Evolutionary conservation across 2,888 invertebrate genomes (phyloP).

Genomic region (Psylliodes chrysocephalus): DNA sequence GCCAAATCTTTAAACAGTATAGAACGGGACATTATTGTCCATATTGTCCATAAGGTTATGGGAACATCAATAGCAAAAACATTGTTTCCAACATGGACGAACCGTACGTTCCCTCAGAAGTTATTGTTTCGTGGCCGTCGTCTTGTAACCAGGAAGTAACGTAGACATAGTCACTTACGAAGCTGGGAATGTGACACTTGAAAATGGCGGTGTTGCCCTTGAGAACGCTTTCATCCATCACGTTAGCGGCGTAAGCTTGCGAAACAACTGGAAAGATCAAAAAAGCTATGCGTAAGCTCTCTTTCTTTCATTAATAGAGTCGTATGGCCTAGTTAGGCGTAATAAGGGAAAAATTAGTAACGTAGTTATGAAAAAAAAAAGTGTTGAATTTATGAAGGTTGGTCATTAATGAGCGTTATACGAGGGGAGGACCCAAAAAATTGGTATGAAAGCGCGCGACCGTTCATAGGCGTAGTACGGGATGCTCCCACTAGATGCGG

Average conservation of each 20-base stretch:
- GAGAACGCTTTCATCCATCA: conserved; percentile 92
- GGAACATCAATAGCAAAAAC: not conserved
- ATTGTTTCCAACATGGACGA: conserved; percentile 12
- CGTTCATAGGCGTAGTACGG: too few relatives aligned
- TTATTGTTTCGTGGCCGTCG: conserved; percentile 64
- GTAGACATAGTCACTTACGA: conserved; percentile 89
- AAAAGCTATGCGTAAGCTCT: conserved; percentile 1
- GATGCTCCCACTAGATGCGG: too few relatives aligned
- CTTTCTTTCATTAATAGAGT: not conserved
- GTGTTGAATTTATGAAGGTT: too few relatives aligned
- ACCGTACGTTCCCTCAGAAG: conserved; percentile 39
- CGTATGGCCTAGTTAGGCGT: not conserved
- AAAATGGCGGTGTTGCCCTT: conserved; percentile 90
- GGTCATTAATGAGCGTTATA: too few relatives aligned
- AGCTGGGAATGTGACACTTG: conserved; percentile 94
- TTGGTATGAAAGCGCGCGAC: too few relatives aligned
- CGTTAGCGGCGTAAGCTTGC: conserved; percentile 89
- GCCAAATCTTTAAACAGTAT: too few relatives aligned
- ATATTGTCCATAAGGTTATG: too few relatives aligned
- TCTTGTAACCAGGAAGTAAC: conserved; percentile 89
- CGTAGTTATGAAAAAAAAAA: too few relatives aligned
- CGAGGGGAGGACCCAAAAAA: too few relatives aligned
- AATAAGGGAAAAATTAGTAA: too few relatives aligned
- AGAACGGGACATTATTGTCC: too few relatives aligned
- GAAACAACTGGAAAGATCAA: conserved; percentile 76